phyloP scores from a whole-genome alignment of 1,140 invertebrate species.

The Drosophila pandora region DNA sequence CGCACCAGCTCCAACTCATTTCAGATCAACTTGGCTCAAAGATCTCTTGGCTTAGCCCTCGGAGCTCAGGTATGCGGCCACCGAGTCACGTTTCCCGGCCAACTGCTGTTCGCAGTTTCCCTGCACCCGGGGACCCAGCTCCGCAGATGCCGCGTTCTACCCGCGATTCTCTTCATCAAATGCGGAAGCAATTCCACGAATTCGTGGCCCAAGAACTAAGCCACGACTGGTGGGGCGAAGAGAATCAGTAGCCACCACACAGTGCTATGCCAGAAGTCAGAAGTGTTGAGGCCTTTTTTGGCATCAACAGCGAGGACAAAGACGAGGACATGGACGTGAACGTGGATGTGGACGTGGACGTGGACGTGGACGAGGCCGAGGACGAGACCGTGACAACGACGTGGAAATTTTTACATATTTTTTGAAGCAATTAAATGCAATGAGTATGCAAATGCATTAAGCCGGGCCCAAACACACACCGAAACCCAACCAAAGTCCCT shows the following conservation, averaged over 20 bases:
- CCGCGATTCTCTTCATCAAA: constrained; percentile 56
- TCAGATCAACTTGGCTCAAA: constrained; percentile 4
- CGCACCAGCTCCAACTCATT: constrained; percentile 41
- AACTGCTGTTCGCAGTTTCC: constrained; percentile 50
- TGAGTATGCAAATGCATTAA: constrained; percentile 77
- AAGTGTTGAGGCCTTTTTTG: constrained; percentile 62
- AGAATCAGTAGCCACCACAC: constrained; percentile 35
- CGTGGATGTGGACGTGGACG: too few species aligned
- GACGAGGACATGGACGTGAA: background rate
- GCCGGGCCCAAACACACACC: constrained; percentile 21
- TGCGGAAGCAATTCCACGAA: constrained; percentile 77
- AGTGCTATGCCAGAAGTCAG: constrained; percentile 19
- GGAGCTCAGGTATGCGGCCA: constrained; percentile 68
- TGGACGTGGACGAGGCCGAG: background rate
- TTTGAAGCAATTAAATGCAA: constrained; percentile 77
- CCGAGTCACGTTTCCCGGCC: constrained; percentile 73
- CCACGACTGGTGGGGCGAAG: constrained; percentile 50
- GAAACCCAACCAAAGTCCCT: constrained; percentile 35
- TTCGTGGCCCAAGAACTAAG: constrained; percentile 74
- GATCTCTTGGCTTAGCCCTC: constrained; percentile 34
- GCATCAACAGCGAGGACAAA: constrained; percentile 38
- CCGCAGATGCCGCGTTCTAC: constrained; percentile 2
- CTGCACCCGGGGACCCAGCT: constrained; percentile 18
- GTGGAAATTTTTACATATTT: constrained; percentile 72
- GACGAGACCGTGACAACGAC: constrained; percentile 65